Percentiles rank a stretch among this genome's conserved stretches.
Evolutionary conservation across 2,888 invertebrate genomes (phyloP).

Genomic region (Vanessa cardui): DNA sequence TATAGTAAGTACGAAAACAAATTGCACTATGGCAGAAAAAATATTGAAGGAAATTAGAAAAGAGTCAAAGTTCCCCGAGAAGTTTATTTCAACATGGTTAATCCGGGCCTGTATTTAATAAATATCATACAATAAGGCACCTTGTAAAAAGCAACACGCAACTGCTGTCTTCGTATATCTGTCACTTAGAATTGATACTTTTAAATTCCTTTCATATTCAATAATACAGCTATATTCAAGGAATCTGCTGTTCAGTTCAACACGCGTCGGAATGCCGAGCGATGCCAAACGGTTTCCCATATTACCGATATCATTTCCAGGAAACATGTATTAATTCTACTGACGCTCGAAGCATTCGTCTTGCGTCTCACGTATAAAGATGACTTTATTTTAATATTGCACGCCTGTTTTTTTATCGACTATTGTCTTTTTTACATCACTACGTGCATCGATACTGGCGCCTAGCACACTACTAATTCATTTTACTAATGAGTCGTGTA

Average conservation of each 20-base stretch:
- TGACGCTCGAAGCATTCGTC: constrained; percentile 38
- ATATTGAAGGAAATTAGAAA: too few relatives aligned
- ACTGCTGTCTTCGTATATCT: background rate
- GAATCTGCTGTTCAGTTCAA: constrained; percentile 21
- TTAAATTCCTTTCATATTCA: constrained; percentile 15
- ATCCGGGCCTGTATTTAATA: too few relatives aligned
- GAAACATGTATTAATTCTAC: constrained; percentile 55
- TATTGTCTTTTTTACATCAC: constrained; percentile 63
- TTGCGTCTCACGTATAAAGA: constrained; percentile 69
- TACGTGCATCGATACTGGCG: constrained; percentile 59
- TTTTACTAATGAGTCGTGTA: constrained; percentile 48
- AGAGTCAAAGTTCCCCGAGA: too few relatives aligned
- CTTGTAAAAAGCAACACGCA: too few relatives aligned
- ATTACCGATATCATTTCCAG: constrained; percentile 55
- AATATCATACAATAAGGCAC: too few relatives aligned
- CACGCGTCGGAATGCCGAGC: constrained; percentile 45
- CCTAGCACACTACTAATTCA: constrained; percentile 45
- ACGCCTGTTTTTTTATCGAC: constrained; percentile 64
- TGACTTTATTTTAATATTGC: constrained; percentile 79
- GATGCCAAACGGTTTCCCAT: constrained; percentile 44
- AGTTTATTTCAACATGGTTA: too few relatives aligned
- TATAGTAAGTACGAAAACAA: too few relatives aligned
- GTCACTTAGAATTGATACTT: background rate
- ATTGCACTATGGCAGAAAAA: too few relatives aligned
- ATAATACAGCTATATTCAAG: constrained; percentile 34